A percentile compares a stretch with the other conserved stretches of the same genome.
Conservation (phyloP, 2,888 invertebrate species). For the Linyphia triangularis region DNA sequence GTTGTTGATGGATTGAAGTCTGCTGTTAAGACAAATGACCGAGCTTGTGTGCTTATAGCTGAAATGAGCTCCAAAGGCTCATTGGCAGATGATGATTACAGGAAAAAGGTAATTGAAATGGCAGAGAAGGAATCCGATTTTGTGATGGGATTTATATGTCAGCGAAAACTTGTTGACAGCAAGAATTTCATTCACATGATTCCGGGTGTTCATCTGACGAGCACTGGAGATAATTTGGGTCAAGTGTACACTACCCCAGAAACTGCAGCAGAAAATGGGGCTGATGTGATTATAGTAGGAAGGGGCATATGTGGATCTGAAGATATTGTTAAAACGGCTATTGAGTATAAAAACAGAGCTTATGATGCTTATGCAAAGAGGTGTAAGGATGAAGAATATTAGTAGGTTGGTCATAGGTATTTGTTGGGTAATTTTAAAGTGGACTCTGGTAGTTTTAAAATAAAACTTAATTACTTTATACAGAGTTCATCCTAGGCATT, state of each 20-base stretch:
- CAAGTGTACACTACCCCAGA: conserved; percentile 94
- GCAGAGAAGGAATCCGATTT: conserved; percentile 85
- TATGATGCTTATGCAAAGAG: conserved; percentile 84
- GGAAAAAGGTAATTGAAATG: conserved; percentile 85
- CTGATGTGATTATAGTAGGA: conserved; percentile 96
- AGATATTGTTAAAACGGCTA: conserved; percentile 85
- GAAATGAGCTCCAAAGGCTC: conserved; percentile 89
- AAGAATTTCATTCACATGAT: conserved; percentile 58
- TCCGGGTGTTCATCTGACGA: conserved; percentile 88
- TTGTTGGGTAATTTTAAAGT: too few relatives aligned
- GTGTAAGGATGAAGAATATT: background rate
- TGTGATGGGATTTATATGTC: conserved; percentile 94
- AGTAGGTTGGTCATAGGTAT: too few relatives aligned
- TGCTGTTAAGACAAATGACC: conserved; percentile 79
- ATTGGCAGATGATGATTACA: conserved; percentile 81
- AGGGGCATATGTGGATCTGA: conserved; percentile 86
- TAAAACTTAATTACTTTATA: too few relatives aligned
- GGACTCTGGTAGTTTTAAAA: too few relatives aligned
- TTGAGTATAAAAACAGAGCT: conserved; percentile 86
- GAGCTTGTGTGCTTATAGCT: conserved; percentile 88
- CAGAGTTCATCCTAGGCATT: too few relatives aligned
- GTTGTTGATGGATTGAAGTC: conserved; percentile 81
- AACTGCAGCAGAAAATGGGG: conserved; percentile 87
- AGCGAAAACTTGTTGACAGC: conserved; percentile 85
- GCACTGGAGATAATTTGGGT: conserved; percentile 87